phyloP scores from a whole-genome alignment of 2,113 vertebrate genomes.

The Bostrychus sinensis region DNA sequence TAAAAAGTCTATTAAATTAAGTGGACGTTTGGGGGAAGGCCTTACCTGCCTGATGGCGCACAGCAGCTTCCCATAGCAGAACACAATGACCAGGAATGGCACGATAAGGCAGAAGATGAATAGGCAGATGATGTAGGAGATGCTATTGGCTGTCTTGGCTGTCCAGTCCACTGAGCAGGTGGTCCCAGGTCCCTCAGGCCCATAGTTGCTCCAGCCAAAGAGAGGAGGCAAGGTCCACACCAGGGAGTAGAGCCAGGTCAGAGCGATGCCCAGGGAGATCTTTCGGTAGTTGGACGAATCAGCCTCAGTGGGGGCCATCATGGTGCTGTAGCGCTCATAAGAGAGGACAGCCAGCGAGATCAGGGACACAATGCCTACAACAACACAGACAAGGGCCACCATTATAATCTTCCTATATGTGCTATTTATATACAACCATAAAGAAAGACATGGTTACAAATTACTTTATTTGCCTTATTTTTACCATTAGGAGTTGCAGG shows the following conservation, averaged over 20 bases:
- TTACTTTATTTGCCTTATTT: no score
- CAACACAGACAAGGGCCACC: background rate
- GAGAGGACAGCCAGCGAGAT: constrained; percentile 85
- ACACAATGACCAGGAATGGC: constrained; percentile 82
- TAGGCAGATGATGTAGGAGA: constrained; percentile 83
- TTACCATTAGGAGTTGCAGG: background rate
- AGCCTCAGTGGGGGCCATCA: constrained; percentile 77
- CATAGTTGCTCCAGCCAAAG: constrained; percentile 84
- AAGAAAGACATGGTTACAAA: no score
- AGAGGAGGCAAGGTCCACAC: constrained; percentile 82
- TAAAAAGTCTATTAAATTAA: background rate
- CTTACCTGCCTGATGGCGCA: constrained; percentile 82
- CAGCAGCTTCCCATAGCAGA: constrained; percentile 82
- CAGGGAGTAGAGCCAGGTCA: constrained; percentile 84
- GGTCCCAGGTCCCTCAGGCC: constrained; percentile 83
- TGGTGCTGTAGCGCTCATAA: constrained; percentile 83
- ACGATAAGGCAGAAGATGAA: constrained; percentile 84
- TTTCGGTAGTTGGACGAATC: constrained; percentile 83
- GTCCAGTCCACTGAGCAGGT: constrained; percentile 86
- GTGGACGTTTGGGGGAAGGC: background rate
- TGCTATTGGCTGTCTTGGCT: constrained; percentile 76
- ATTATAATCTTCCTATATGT: background rate
- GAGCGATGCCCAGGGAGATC: constrained; percentile 70
- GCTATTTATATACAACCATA: background rate
- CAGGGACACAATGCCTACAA: constrained; percentile 82